Percentiles rank a stretch among this genome's conserved stretches.
These are phyloP conservation scores for Protonibea diacanthus DNA, from an alignment of 2,797 vertebrate genomes.

Conservation along the genomic window DNA sequence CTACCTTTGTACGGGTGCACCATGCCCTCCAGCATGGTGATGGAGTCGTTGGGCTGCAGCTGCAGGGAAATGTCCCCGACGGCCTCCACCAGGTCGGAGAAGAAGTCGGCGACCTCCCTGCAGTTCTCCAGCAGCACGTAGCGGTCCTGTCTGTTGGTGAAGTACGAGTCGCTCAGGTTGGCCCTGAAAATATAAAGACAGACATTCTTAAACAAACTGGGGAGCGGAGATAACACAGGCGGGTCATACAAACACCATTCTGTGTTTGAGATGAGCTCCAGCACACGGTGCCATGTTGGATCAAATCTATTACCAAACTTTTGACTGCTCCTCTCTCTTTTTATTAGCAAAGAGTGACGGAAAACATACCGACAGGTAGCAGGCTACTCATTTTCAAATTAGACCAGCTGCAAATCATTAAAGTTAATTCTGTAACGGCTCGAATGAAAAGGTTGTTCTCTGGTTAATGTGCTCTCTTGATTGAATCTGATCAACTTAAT, in stretches of 20 bases:
- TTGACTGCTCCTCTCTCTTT: neutral
- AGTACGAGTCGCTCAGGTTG: slow-evolving; percentile 98
- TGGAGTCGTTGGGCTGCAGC: slow-evolving; percentile 89
- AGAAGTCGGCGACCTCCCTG: slow-evolving; percentile 93
- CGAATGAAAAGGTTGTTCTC: neutral
- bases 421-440: neutral
- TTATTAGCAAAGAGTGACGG: neutral
- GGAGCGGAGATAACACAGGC: neutral
- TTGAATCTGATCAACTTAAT: too few relatives aligned
- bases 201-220: neutral
- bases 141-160: slow-evolving; percentile 98
- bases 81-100: slow-evolving; percentile 91
- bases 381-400: neutral
- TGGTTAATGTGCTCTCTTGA: too few relatives aligned
- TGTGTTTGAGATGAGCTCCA: too few relatives aligned
- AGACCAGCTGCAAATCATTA: neutral
- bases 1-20: slow-evolving; percentile 94
- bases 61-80: slow-evolving; percentile 95
- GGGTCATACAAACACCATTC: too few relatives aligned
- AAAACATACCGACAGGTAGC: neutral
- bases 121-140: slow-evolving; percentile 95
- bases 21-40: slow-evolving; percentile 91
- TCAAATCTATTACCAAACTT: neutral
- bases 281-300: too few relatives aligned
- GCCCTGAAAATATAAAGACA: slow-evolving; percentile 81